Evolutionary conservation across 1,140 invertebrate species (phyloP).

Genomic region (Drosophila nikananu): DNA sequence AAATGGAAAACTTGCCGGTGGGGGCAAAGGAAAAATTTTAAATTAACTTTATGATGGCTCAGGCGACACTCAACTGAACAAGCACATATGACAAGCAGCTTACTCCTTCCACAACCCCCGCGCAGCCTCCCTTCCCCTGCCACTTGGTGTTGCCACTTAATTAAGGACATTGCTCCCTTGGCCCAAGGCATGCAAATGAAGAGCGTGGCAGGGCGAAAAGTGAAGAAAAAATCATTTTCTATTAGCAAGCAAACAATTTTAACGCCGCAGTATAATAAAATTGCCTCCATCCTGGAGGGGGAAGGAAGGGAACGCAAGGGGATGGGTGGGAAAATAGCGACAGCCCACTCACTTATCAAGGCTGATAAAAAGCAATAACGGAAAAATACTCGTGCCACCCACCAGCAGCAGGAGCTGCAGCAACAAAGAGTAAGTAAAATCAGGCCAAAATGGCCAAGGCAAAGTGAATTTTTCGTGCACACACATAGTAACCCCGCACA

Average conservation of each 20-base stretch:
- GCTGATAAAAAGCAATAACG: conserved; percentile 81
- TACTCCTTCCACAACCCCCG: not conserved
- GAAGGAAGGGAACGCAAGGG: too few relatives aligned
- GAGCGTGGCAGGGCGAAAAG: conserved; percentile 37
- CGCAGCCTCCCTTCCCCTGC: not conserved
- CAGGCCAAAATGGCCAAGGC: conserved; percentile 68
- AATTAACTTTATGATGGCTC: conserved; percentile 73
- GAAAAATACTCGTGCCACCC: conserved; percentile 71
- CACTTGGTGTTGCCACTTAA: conserved; percentile 62
- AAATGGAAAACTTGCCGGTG: conserved; percentile 44
- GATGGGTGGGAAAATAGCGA: conserved; percentile 23
- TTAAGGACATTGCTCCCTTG: conserved; percentile 77
- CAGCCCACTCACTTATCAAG: conserved; percentile 67
- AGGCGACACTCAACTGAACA: conserved; percentile 61
- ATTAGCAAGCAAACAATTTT: conserved; percentile 81
- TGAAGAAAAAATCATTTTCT: conserved; percentile 67
- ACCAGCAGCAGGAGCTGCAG: conserved; percentile 46
- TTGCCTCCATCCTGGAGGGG: conserved; percentile 35
- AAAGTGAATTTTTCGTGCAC: conserved; percentile 73
- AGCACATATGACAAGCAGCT: conserved; percentile 60
- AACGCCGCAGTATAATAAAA: conserved; percentile 77
- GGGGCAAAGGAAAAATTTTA: conserved; percentile 52
- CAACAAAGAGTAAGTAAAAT: conserved; percentile 72
- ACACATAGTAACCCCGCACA: conserved; percentile 28
- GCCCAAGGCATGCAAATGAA: conserved; percentile 73